Percentiles rank a stretch among this genome's conserved stretches.
Conservation (phyloP, 2,113 vertebrate genomes). For the Apodemus speciosus region DNA sequence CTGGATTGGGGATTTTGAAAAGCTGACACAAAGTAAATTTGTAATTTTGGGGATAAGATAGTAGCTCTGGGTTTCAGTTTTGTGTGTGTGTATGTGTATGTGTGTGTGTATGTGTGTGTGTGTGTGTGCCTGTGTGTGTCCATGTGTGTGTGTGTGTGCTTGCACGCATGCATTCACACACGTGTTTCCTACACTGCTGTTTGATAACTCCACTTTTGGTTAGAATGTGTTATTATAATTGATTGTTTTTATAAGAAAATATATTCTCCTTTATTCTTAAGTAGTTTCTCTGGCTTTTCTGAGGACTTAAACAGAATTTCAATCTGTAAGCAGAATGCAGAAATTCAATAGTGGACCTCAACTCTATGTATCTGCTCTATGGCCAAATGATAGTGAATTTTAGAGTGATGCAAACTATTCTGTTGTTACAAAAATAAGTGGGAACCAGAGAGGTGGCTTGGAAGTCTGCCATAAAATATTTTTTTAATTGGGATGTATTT, state of each 20-base stretch:
- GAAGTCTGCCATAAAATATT: slow-evolving; percentile 52
- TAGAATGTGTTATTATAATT: slow-evolving; percentile 55
- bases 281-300: slow-evolving; percentile 39
- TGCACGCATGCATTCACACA: too few relatives aligned
- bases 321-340: slow-evolving; percentile 57
- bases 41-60: slow-evolving; percentile 45
- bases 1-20: slow-evolving; percentile 58
- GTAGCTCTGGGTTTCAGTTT: slow-evolving; percentile 25
- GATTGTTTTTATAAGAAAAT: slow-evolving; percentile 49
- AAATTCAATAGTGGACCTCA: slow-evolving; percentile 1
- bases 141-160: background rate
- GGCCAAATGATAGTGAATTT: slow-evolving; percentile 20
- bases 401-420: slow-evolving; percentile 33
- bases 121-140: background rate
- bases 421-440: slow-evolving; percentile 56
- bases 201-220: slow-evolving; percentile 51
- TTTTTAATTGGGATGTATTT: slow-evolving; percentile 46
- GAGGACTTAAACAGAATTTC: slow-evolving; percentile 48
- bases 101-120: background rate
- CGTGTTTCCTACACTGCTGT: background rate
- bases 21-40: slow-evolving; percentile 40
- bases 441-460: slow-evolving; percentile 24
- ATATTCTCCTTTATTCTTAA: slow-evolving; percentile 49
- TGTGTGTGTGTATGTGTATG: background rate
- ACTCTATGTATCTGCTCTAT: slow-evolving; percentile 17